Base-by-base conservation (phyloP, 2,113 vertebrate species). In the Rousettus leschenaultii region DNA sequence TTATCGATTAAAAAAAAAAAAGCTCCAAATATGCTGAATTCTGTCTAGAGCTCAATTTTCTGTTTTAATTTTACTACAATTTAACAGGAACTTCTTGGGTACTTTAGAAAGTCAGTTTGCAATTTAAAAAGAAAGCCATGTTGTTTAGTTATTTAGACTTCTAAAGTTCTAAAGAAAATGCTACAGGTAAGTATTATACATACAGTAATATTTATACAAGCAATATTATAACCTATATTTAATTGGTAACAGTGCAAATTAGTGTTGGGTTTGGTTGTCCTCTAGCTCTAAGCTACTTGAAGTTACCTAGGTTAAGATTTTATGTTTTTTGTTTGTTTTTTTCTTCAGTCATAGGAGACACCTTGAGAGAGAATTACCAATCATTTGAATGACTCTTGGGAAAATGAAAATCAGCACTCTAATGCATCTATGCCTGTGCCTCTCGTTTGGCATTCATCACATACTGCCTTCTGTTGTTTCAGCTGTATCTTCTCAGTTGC, bases 111-210 rank as follows among this genome's bases (percentile, higher is more conserved):
- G 35, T n/a, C 40, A 82, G 57, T 68, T 89, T 91, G 12, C 22
- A 86, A 71, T 55, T 45, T 75, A n/a, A 86, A 95, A 97, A 93
- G 83, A 92, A 94, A 93, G 84, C 70, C 68, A 89, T 19, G 10
- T 5, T 71, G 59, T 78, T 63, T 61, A 65, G 75, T 59, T 40
- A 86, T 68, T 82, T 74, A 66, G 24, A 80, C 43, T 61, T 80
- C 40, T 77, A 74, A 80, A 85, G 43, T 61, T 80, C 40, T 77
- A 74, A 80, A 85, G 43, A 85, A 96, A 93, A 95, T 38, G 66
- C 35, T 65, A 68, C 35, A 93, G 16, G 40, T 79, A 73, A 94
- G 24, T 45, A 86, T 61, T 86, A 92, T 14, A 66, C 26, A 75
- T 26, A 43, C 7, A 80, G 53, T 30, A 87, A 86, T 86, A 63